These are phyloP conservation scores for Plotosus lineatus DNA, from an alignment of 2,113 vertebrate species.

Conservation along the genomic window DNA sequence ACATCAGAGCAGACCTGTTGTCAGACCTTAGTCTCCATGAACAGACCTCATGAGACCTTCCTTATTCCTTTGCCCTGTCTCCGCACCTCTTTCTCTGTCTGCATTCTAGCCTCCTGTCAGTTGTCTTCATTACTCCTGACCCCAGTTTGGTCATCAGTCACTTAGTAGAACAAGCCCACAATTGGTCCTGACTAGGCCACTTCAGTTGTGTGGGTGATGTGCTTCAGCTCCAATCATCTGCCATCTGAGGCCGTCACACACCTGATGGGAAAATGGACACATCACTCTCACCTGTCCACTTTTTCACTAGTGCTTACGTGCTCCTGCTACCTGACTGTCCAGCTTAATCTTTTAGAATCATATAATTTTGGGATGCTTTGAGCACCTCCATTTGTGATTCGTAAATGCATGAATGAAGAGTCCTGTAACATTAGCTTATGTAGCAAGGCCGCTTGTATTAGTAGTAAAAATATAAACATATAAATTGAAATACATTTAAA, in stretches of 20 bases:
- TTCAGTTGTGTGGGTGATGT: constrained; percentile 45
- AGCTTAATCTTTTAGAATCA: constrained; percentile 16
- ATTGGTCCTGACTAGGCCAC: constrained; percentile 60
- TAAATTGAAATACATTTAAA: neutral
- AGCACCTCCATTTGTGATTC: neutral
- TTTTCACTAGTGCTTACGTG: constrained; percentile 22
- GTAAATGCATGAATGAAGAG: too few relatives aligned
- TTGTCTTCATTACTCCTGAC: constrained; percentile 66
- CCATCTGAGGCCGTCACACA: constrained; percentile 51
- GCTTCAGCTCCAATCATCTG: constrained; percentile 61
- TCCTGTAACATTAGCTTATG: neutral
- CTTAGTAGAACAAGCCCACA: constrained; percentile 62
- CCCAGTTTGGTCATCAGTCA: constrained; percentile 62
- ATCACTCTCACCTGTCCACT: constrained; percentile 61
- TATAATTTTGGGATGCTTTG: too few relatives aligned
- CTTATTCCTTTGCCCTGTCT: neutral
- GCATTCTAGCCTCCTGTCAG: constrained; percentile 44
- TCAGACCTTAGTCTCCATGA: constrained; percentile 47
- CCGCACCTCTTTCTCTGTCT: constrained; percentile 2
- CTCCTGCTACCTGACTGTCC: constrained; percentile 16
- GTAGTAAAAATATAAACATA: neutral
- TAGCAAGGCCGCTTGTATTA: neutral
- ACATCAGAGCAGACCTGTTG: constrained; percentile 41
- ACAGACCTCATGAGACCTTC: constrained; percentile 21
- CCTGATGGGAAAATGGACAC: constrained; percentile 55